Conservation (phyloP, 2,888 invertebrate genomes). For the Hanleya hanleyi region DNA sequence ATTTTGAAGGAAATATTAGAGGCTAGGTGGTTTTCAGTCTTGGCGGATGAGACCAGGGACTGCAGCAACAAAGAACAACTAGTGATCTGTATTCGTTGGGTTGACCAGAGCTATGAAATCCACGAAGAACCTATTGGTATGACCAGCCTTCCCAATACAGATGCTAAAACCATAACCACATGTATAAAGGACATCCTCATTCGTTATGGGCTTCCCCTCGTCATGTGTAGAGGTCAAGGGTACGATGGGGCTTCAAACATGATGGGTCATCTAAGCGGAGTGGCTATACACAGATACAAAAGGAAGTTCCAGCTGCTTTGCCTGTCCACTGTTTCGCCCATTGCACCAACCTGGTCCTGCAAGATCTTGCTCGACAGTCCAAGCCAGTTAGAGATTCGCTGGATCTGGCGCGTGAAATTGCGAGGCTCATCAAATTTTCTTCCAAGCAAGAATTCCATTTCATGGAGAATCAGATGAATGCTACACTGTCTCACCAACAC, state of each 20-base stretch:
- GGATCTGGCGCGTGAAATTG: constrained; percentile 27
- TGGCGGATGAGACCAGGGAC: background rate
- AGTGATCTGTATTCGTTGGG: constrained; percentile 16
- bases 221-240: constrained; percentile 31
- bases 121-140: constrained; percentile 21
- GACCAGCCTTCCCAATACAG: background rate
- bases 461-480: constrained; percentile 17
- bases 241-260: constrained; percentile 30
- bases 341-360: constrained; percentile 26
- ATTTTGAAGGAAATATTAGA: background rate
- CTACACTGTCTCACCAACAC: no score
- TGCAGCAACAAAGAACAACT: constrained; percentile 16
- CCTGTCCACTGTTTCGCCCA: constrained; percentile 32
- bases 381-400: constrained; percentile 31
- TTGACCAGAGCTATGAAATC: constrained; percentile 5
- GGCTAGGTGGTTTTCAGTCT: background rate
- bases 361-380: constrained; percentile 17
- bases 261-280: constrained; percentile 21
- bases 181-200: background rate
- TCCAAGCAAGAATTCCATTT: constrained; percentile 28
- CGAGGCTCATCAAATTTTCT: constrained; percentile 27
- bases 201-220: constrained; percentile 13
- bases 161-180: background rate
- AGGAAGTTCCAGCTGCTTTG: constrained; percentile 18
- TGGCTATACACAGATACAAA: constrained; percentile 26